phyloP scores from a whole-genome alignment of 2,113 vertebrate species.

The Carassius gibelio region DNA sequence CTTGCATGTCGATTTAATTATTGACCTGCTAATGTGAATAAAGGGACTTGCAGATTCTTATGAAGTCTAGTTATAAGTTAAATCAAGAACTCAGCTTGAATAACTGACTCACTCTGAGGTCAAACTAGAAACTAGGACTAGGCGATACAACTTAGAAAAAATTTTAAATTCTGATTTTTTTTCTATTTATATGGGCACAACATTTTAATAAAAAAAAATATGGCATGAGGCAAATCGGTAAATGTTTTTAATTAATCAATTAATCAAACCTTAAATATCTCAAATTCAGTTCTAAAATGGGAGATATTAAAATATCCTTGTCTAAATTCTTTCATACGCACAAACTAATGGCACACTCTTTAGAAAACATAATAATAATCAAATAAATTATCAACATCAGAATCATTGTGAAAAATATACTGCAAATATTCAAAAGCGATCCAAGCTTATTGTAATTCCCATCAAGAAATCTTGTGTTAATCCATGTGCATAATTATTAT shows the following conservation, averaged over 20 bases:
- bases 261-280: no score
- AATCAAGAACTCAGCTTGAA: slow-evolving; percentile 38
- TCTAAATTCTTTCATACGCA: not conserved
- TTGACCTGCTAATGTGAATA: slow-evolving; percentile 66
- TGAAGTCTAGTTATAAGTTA: slow-evolving; percentile 54
- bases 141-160: slow-evolving; percentile 2
- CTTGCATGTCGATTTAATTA: slow-evolving; percentile 74
- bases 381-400: not conserved
- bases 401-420: not conserved
- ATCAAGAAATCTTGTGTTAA: not conserved
- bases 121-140: slow-evolving; percentile 48
- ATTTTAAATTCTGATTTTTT: not conserved
- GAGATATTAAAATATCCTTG: not conserved
- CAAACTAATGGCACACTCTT: not conserved
- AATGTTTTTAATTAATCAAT: no score
- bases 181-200: not conserved
- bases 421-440: not conserved
- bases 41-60: slow-evolving; percentile 62
- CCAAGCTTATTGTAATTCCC: not conserved
- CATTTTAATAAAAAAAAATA: not conserved
- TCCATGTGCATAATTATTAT: not conserved
- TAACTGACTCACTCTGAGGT: slow-evolving; percentile 41
- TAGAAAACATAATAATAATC: not conserved
- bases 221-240: not conserved
- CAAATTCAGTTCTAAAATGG: no score